These are phyloP conservation scores for Python bivittatus DNA, from an alignment of 2,113 vertebrate genomes.

Conservation along the genomic window DNA sequence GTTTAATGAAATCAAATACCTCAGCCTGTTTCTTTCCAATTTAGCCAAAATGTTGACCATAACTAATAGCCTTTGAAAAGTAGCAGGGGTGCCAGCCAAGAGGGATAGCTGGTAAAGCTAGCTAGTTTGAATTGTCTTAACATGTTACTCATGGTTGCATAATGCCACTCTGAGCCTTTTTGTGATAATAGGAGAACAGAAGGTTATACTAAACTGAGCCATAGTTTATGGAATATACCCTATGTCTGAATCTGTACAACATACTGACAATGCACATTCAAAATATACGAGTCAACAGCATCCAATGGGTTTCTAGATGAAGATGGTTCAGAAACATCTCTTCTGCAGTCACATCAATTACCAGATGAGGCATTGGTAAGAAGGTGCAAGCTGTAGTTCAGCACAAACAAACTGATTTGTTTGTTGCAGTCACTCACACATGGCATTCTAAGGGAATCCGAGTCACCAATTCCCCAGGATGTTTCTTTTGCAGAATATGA, in stretches of 20 bases:
- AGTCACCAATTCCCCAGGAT: neutral
- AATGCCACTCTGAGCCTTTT: neutral
- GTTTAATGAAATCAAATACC: neutral
- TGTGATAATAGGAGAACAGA: neutral
- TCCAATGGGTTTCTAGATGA: neutral
- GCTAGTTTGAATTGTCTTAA: neutral
- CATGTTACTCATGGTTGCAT: neutral
- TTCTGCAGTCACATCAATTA: neutral
- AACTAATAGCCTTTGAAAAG: neutral
- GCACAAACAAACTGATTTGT: neutral
- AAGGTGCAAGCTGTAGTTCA: neutral
- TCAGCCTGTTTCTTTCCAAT: neutral
- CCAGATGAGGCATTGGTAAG: neutral
- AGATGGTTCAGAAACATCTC: neutral
- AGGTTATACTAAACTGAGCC: neutral
- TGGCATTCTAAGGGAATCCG: neutral
- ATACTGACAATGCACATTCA: neutral
- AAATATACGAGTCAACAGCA: neutral
- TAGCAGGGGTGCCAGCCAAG: neutral
- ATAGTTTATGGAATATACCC: neutral
- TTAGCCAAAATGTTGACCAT: neutral
- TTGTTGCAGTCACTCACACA: neutral
- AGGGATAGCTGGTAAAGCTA: neutral
- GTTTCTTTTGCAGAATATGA: neutral
- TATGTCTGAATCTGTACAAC: neutral